Percentiles rank a stretch among this genome's conserved stretches.
Conservation (phyloP, 2,888 invertebrate species). For the Poecilus cupreus region DNA sequence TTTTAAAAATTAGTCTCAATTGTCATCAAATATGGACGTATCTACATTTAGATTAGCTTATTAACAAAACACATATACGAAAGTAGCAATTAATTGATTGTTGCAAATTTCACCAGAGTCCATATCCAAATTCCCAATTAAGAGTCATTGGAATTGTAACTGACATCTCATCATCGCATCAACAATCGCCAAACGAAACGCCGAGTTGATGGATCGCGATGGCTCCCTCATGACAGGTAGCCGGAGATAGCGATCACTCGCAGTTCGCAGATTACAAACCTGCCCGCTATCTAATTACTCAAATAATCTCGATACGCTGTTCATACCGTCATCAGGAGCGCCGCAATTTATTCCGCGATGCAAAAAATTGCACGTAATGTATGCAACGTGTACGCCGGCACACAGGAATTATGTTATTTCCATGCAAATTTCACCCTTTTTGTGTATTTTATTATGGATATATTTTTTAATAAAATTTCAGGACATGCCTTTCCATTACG, state of each 20-base stretch:
- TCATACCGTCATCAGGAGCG: constrained; percentile 26
- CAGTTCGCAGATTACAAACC: neutral
- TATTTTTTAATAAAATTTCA: constrained; percentile 43
- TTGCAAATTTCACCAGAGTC: neutral
- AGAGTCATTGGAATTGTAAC: neutral
- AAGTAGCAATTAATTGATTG: neutral
- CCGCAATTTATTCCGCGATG: constrained; percentile 37
- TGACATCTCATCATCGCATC: neutral
- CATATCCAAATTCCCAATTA: neutral
- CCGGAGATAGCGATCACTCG: neutral
- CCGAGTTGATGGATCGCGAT: neutral
- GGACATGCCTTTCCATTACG: constrained; percentile 31
- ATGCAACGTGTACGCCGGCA: constrained; percentile 40
- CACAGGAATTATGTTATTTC: constrained; percentile 48
- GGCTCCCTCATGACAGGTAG: constrained; percentile 17
- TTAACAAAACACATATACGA: neutral
- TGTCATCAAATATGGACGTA: no score
- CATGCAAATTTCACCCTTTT: constrained; percentile 44
- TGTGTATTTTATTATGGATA: constrained; percentile 41
- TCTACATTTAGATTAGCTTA: neutral
- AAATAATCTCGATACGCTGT: constrained; percentile 36
- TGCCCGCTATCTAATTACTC: constrained; percentile 18
- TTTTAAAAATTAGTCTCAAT: no score
- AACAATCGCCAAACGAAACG: neutral
- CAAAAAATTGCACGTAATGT: constrained; percentile 37